Percentiles rank a stretch among this genome's conserved stretches.
These are phyloP conservation scores for Nesoenas mayeri DNA, from an alignment of 2,113 vertebrate species.

Conservation along the genomic window DNA sequence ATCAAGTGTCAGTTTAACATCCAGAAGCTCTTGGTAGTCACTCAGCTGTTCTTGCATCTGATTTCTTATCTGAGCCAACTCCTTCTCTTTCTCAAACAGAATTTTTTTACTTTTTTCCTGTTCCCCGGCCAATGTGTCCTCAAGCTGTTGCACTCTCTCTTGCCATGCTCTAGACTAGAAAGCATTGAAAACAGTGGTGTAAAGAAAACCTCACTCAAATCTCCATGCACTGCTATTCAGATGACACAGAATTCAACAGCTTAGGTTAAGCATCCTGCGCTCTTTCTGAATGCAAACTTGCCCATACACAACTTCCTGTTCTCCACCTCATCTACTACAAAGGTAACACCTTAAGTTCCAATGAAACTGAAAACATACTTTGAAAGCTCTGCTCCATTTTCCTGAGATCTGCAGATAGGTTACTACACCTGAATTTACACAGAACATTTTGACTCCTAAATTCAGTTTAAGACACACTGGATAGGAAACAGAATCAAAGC, in stretches of 20 bases:
- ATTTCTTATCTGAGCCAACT: slow-evolving; percentile 79
- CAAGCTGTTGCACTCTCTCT: slow-evolving; percentile 83
- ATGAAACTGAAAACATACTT: neutral
- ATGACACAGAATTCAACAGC: accelerated
- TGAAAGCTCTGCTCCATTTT: neutral
- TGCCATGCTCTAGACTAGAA: slow-evolving; percentile 82
- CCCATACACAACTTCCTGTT: neutral
- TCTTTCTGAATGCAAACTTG: neutral
- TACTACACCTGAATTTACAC: neutral
- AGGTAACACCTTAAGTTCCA: neutral
- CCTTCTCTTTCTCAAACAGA: slow-evolving; percentile 82
- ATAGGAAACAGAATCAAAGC: neutral
- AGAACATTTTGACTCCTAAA: too few species aligned
- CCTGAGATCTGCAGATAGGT: neutral
- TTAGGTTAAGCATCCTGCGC: accelerated
- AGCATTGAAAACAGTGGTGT: neutral
- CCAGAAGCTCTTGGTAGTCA: slow-evolving; percentile 88
- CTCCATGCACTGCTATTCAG: neutral
- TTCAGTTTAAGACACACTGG: neutral
- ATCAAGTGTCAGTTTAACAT: slow-evolving; percentile 91
- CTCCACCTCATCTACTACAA: neutral
- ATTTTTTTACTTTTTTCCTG: slow-evolving; percentile 75
- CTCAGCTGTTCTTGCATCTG: slow-evolving; percentile 86
- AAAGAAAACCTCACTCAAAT: neutral
- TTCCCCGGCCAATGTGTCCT: slow-evolving; percentile 81